These are phyloP conservation scores for Synaphobranchus kaupii DNA, from an alignment of 2,797 vertebrate species.

Conservation along the genomic window DNA sequence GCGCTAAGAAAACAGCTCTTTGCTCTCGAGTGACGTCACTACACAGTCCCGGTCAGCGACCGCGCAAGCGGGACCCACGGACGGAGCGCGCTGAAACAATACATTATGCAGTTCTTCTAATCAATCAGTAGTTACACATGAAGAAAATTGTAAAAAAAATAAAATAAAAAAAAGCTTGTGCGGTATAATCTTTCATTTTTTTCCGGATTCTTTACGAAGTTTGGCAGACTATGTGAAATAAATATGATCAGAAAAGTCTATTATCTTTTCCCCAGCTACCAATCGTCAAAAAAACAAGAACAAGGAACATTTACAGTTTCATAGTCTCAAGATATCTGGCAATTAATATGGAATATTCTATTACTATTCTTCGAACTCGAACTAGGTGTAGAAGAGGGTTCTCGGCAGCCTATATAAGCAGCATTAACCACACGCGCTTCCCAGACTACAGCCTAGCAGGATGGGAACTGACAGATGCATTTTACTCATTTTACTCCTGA, in stretches of 20 bases:
- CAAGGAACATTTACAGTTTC: background rate
- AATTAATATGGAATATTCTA: background rate
- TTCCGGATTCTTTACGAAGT: background rate
- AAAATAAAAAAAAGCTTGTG: background rate
- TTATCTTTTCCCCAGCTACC: background rate
- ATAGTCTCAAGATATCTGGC: background rate
- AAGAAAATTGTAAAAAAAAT: background rate
- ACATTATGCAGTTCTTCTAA: background rate
- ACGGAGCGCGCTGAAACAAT: background rate
- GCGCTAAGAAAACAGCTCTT: constrained; percentile 7
- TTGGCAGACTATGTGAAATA: background rate
- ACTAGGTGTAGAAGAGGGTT: background rate
- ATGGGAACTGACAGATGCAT: background rate
- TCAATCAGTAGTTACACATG: background rate
- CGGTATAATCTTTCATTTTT: background rate
- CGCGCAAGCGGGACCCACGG: background rate
- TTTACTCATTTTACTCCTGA: background rate
- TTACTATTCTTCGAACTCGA: background rate
- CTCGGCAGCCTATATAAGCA: background rate
- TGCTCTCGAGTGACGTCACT: background rate
- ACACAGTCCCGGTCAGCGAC: constrained; percentile 15
- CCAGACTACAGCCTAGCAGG: background rate
- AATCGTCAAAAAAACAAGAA: background rate
- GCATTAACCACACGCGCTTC: background rate
- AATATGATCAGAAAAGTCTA: background rate